These are phyloP conservation scores for Pyrocephalus nanus DNA, from an alignment of 2,797 vertebrate species.

Conservation along the genomic window DNA sequence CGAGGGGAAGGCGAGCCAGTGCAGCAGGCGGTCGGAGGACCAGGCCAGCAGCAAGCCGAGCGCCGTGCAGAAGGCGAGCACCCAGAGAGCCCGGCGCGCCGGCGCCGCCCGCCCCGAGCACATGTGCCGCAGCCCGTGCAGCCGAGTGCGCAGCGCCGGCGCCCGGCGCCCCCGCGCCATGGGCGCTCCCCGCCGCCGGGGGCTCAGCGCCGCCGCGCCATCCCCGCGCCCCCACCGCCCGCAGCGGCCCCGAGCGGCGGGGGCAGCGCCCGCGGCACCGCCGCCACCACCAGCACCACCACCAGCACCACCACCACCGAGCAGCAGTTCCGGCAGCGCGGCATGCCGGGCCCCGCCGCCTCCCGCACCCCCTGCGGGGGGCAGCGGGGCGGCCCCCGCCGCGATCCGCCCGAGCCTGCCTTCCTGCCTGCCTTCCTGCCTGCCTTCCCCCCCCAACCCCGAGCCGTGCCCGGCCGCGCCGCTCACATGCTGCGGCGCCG, in stretches of 20 bases:
- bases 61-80: slow-evolving; percentile 90
- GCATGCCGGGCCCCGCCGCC: slow-evolving; percentile 64
- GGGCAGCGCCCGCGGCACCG: not conserved
- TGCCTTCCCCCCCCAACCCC: no score
- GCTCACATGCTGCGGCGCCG: not conserved
- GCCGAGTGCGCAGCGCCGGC: slow-evolving; percentile 82
- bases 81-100: slow-evolving; percentile 89
- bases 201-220: slow-evolving; percentile 34
- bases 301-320: no score
- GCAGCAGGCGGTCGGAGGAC: slow-evolving; percentile 93
- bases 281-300: no score
- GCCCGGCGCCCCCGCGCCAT: slow-evolving; percentile 64
- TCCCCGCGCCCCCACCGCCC: slow-evolving; percentile 45
- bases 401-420: not conserved
- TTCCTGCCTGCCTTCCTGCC: no score
- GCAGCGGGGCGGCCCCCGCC: not conserved
- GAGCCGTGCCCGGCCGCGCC: not conserved
- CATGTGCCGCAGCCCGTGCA: slow-evolving; percentile 90
- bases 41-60: slow-evolving; percentile 92
- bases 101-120: slow-evolving; percentile 79
- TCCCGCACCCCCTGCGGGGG: not conserved
- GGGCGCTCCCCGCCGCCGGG: slow-evolving; percentile 44
- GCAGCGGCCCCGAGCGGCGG: slow-evolving; percentile 61
- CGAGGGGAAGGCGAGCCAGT: slow-evolving; percentile 95
- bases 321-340: slow-evolving; percentile 66